These are phyloP conservation scores for Pardalotus punctatus DNA, from an alignment of 2,113 vertebrate genomes.

Conservation along the genomic window DNA sequence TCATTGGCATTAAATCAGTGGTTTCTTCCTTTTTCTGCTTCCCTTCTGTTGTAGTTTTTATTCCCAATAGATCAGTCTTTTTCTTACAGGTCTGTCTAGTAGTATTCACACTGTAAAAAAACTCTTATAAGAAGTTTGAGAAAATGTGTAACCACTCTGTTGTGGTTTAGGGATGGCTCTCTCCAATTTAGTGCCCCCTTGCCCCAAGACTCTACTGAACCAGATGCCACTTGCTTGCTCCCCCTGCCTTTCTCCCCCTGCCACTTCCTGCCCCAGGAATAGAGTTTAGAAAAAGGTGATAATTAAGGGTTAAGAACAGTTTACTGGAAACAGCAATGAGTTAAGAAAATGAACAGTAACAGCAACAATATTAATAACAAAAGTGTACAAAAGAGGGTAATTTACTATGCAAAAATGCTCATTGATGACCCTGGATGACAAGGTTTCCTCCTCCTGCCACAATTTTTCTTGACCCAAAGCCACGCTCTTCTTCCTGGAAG, in stretches of 20 bases:
- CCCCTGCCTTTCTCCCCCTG: accelerated
- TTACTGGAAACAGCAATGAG: neutral
- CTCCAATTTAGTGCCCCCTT: neutral
- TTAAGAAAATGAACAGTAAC: neutral
- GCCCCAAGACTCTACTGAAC: neutral
- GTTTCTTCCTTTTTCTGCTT: neutral
- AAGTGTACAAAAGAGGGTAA: neutral
- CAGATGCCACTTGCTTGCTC: neutral
- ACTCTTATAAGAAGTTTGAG: neutral
- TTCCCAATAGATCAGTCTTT: neutral
- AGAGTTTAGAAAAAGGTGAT: neutral
- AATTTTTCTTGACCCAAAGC: neutral
- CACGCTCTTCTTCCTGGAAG: neutral
- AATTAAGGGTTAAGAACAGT: neutral
- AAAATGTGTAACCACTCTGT: neutral
- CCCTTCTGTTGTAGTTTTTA: neutral
- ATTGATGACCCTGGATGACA: neutral
- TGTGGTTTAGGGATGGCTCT: neutral
- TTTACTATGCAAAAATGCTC: neutral
- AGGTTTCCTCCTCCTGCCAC: neutral
- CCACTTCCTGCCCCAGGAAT: neutral
- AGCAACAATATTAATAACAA: neutral
- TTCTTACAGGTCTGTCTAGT: neutral
- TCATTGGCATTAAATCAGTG: neutral
- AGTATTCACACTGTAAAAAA: neutral